Evolutionary conservation across 2,113 vertebrate genomes (phyloP).

Genomic region (Todiramphus saurophagus): DNA sequence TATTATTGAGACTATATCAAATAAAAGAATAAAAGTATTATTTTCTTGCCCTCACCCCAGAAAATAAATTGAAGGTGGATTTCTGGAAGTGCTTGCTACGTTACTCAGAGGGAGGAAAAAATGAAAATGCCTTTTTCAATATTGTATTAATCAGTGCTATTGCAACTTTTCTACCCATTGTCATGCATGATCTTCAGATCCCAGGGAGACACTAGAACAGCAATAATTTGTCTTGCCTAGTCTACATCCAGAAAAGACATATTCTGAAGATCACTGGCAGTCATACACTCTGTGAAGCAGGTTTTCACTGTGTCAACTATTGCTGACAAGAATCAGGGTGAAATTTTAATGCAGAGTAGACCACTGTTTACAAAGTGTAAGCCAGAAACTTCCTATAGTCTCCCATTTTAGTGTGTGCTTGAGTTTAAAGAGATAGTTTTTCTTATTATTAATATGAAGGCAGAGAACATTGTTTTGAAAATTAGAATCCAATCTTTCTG

Average conservation of each 20-base stretch:
- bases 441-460: neutral
- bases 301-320: neutral
- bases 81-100: neutral
- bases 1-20: neutral
- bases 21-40: slow-evolving; percentile 24
- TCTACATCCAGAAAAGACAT: neutral
- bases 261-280: neutral
- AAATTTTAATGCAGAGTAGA: neutral
- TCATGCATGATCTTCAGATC: neutral
- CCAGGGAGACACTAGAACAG: neutral
- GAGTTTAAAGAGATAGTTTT: neutral
- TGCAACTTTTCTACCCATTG: neutral
- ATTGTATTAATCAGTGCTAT: neutral
- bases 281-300: neutral
- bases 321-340: neutral
- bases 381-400: neutral
- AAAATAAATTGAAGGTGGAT: neutral
- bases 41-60: neutral
- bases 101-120: neutral
- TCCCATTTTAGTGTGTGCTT: neutral
- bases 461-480: neutral
- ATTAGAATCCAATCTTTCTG: neutral
- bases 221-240: neutral
- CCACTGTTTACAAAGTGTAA: neutral
- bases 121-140: neutral